A percentile compares a stretch with the other conserved stretches of the same genome.
phyloP scores from a whole-genome alignment of 1,140 invertebrate species.

The Tetranychus cinnabarinus region DNA sequence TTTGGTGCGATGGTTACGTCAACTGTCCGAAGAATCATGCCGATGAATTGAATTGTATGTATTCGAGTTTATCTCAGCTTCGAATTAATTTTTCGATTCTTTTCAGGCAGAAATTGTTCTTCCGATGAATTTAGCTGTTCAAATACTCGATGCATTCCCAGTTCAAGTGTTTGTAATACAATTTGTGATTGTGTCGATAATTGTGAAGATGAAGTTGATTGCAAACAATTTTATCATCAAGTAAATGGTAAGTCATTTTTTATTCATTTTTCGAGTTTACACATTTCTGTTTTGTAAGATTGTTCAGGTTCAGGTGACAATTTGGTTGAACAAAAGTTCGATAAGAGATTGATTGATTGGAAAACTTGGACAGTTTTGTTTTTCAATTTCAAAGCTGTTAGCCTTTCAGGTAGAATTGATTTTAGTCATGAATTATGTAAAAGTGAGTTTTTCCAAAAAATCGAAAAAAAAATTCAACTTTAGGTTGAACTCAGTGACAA shows the following conservation, averaged over 20 bases:
- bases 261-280: too few species aligned
- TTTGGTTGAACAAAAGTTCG: too few species aligned
- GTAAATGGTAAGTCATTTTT: constrained; percentile 11
- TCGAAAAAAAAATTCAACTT: too few species aligned
- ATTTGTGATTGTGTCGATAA: constrained; percentile 20
- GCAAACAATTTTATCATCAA: constrained; percentile 14
- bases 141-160: constrained; percentile 18
- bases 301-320: too few species aligned
- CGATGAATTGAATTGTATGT: constrained; percentile 25
- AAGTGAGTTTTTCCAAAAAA: too few species aligned
- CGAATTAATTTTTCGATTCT: neutral
- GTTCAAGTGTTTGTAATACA: constrained; percentile 19
- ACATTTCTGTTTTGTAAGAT: too few species aligned
- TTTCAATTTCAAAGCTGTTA: too few species aligned
- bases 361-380: too few species aligned
- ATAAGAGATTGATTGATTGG: too few species aligned
- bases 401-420: too few species aligned
- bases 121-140: constrained; percentile 15
- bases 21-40: constrained; percentile 25
- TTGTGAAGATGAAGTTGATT: constrained; percentile 21
- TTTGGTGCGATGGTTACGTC: constrained; percentile 25
- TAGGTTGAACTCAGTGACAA: too few species aligned
- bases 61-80: neutral
- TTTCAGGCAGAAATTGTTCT: constrained; percentile 15
- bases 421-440: too few species aligned